phyloP scores from a whole-genome alignment of 1,140 invertebrate species.

The Wiebesia pumilae region DNA sequence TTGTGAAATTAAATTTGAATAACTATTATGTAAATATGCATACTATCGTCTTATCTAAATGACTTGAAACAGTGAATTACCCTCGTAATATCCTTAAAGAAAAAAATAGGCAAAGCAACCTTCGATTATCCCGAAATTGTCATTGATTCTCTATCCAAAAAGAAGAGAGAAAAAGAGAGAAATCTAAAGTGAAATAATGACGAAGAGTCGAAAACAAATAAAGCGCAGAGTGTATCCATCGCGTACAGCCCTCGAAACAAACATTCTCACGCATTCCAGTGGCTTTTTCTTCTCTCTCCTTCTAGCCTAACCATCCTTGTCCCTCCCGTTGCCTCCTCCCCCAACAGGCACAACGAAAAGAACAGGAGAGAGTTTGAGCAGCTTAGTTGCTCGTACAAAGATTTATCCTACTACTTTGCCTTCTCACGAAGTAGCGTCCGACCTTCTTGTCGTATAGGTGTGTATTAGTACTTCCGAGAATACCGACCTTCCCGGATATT shows the following conservation, averaged over 20 bases:
- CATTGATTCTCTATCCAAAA: too few species aligned
- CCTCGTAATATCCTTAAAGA: too few species aligned
- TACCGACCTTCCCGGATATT: not conserved
- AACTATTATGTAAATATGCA: too few species aligned
- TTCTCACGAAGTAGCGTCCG: constrained; percentile 4
- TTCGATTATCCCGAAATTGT: too few species aligned
- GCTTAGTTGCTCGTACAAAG: constrained; percentile 5
- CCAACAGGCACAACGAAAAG: not conserved
- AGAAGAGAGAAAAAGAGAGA: not conserved
- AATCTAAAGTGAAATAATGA: too few species aligned
- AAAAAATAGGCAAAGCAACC: too few species aligned
- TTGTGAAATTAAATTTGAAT: too few species aligned
- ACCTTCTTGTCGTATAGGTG: not conserved
- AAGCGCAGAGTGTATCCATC: not conserved
- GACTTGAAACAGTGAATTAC: too few species aligned
- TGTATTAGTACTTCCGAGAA: not conserved
- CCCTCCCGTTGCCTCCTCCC: not conserved
- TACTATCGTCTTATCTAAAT: too few species aligned
- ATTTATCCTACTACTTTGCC: constrained; percentile 25
- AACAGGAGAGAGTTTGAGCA: not conserved
- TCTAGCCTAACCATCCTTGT: not conserved
- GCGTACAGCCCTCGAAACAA: constrained; percentile 39
- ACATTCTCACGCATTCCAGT: constrained; percentile 53
- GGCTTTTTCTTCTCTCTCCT: constrained; percentile 12
- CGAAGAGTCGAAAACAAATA: constrained; percentile 16